These are phyloP conservation scores for Bovichtus diacanthus DNA, from an alignment of 2,797 vertebrate species.

Conservation along the genomic window DNA sequence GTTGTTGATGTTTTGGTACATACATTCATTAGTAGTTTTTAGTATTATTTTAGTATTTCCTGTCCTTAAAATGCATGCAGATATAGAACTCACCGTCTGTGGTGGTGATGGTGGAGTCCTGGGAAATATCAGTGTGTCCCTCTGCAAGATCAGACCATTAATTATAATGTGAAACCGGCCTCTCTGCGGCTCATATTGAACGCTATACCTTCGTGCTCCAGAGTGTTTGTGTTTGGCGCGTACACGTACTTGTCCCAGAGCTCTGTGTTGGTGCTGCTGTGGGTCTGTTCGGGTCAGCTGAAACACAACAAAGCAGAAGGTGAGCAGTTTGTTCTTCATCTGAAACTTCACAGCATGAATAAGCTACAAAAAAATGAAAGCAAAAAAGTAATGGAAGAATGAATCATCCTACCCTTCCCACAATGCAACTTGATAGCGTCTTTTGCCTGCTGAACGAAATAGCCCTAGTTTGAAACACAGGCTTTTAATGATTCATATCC, in stretches of 20 bases:
- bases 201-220: no score
- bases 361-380: not conserved
- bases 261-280: not conserved
- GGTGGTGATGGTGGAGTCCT: not conserved
- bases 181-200: not conserved
- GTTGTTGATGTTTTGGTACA: not conserved
- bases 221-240: no score
- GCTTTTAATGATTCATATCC: not conserved
- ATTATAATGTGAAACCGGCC: not conserved
- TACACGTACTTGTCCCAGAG: conserved; percentile 27
- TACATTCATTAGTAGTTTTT: no score
- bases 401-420: not conserved
- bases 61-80: conserved; percentile 11
- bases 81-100: conserved; percentile 36
- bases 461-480: not conserved
- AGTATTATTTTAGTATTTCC: not conserved
- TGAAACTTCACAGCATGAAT: not conserved
- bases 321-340: not conserved
- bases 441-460: not conserved
- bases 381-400: not conserved
- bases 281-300: conserved; percentile 39
- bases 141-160: conserved; percentile 39
- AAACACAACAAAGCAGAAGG: conserved; percentile 28
- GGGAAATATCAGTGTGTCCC: not conserved
- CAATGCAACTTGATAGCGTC: not conserved